These are phyloP conservation scores for Sander vitreus DNA, from an alignment of 2,113 vertebrate genomes.

Conservation along the genomic window DNA sequence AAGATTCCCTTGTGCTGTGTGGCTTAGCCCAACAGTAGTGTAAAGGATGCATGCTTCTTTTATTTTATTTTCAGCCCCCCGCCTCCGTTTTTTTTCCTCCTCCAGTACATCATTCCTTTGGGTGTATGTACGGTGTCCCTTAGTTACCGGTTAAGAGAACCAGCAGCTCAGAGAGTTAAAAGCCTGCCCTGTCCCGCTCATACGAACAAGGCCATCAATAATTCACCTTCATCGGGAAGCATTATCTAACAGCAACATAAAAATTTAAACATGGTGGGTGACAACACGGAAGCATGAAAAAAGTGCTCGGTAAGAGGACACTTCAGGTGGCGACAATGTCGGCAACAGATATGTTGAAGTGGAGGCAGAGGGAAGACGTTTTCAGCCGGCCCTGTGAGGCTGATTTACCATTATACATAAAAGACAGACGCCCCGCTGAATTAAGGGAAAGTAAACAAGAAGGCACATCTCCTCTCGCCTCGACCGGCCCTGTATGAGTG, in stretches of 20 bases:
- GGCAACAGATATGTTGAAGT: constrained; percentile 43
- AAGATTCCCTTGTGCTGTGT: constrained; percentile 65
- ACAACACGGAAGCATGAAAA: constrained; percentile 75
- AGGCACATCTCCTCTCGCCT: constrained; percentile 24
- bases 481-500: constrained; percentile 20
- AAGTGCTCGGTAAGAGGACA: constrained; percentile 74
- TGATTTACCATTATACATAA: constrained; percentile 43
- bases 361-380: background rate
- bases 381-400: constrained; percentile 24
- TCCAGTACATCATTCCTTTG: constrained; percentile 83
- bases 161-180: constrained; percentile 79
- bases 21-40: constrained; percentile 67
- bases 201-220: constrained; percentile 84
- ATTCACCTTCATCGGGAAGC: constrained; percentile 83
- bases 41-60: constrained; percentile 76
- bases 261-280: constrained; percentile 79
- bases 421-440: constrained; percentile 32
- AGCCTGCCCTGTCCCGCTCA: constrained; percentile 80
- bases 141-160: constrained; percentile 82
- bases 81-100: constrained; percentile 55
- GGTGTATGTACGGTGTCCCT: constrained; percentile 83
- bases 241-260: constrained; percentile 85
- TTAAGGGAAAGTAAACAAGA: constrained; percentile 32
- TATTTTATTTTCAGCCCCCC: constrained; percentile 80
- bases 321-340: constrained; percentile 62